These are phyloP conservation scores for Zootoca vivipara DNA, from an alignment of 2,113 vertebrate genomes.

Conservation along the genomic window DNA sequence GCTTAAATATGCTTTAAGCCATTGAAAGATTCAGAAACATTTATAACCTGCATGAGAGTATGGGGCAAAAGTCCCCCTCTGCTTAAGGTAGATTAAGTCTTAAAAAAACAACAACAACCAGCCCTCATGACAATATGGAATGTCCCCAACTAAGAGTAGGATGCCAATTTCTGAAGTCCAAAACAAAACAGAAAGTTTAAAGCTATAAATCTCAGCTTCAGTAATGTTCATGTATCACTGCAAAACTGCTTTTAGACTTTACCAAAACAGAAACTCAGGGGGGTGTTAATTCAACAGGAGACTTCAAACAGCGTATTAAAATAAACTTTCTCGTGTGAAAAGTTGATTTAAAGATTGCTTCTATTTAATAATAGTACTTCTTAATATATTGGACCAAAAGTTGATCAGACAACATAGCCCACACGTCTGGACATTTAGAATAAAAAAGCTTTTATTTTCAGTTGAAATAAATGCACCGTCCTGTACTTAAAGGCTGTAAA, in stretches of 20 bases:
- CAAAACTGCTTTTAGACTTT: conserved; percentile 67
- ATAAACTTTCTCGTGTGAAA: conserved; percentile 71
- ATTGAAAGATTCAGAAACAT: conserved; percentile 60
- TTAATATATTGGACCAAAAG: conserved; percentile 73
- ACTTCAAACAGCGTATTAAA: conserved; percentile 66
- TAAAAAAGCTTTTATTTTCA: conserved; percentile 80
- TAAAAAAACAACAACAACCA: conserved; percentile 29
- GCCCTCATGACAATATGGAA: conserved; percentile 73
- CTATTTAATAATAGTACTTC: conserved; percentile 69
- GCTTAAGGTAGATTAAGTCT: conserved; percentile 68
- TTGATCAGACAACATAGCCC: conserved; percentile 78
- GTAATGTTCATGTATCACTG: conserved; percentile 49
- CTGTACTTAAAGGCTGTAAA: conserved; percentile 69
- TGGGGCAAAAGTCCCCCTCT: conserved; percentile 33
- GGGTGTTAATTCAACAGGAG: conserved; percentile 66
- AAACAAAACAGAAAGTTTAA: conserved; percentile 66
- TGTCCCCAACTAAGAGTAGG: conserved; percentile 47
- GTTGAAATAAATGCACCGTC: conserved; percentile 76
- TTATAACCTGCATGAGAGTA: conserved; percentile 57
- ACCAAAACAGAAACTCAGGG: conserved; percentile 67
- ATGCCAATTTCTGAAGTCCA: conserved; percentile 53
- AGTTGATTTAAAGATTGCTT: conserved; percentile 61
- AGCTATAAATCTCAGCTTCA: conserved; percentile 62
- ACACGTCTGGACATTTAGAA: conserved; percentile 77
- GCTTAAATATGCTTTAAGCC: conserved; percentile 78